Conservation (phyloP, 2,113 vertebrate genomes). For the Ploceus nigricollis region DNA sequence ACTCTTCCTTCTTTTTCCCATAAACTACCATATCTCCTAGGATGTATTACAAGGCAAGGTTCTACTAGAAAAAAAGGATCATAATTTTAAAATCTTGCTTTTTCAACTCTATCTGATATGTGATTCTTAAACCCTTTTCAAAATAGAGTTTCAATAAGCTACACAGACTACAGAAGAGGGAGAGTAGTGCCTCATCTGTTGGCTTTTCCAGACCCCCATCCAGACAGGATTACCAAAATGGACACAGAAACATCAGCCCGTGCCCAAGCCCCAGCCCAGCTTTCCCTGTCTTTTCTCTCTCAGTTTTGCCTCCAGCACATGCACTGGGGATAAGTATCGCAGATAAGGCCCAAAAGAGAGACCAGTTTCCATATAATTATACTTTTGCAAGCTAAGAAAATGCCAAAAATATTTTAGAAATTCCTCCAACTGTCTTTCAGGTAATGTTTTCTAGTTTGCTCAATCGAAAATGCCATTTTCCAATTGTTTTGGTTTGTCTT, state of each 20-base stretch:
- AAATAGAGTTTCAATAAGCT: accelerated
- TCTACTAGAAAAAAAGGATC: background rate
- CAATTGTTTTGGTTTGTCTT: background rate
- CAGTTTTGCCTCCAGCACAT: background rate
- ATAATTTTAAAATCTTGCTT: background rate
- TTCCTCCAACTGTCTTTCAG: background rate
- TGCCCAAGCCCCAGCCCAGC: background rate
- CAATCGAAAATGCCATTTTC: background rate
- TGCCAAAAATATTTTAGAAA: background rate
- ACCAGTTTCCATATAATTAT: background rate
- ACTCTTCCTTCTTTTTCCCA: background rate
- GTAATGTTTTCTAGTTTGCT: background rate
- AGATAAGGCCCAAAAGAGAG: background rate
- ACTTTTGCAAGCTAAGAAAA: background rate
- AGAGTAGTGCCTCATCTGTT: background rate
- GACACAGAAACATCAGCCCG: background rate
- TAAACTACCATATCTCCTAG: background rate
- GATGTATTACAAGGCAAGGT: background rate
- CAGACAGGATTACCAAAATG: background rate
- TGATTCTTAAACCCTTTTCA: background rate
- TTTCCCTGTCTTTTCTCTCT: background rate
- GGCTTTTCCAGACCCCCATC: background rate
- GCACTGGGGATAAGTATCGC: background rate
- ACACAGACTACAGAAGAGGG: background rate
- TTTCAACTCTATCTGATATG: background rate